These are phyloP conservation scores for Agrochola macilenta DNA, from an alignment of 2,888 invertebrate genomes.

Conservation along the genomic window DNA sequence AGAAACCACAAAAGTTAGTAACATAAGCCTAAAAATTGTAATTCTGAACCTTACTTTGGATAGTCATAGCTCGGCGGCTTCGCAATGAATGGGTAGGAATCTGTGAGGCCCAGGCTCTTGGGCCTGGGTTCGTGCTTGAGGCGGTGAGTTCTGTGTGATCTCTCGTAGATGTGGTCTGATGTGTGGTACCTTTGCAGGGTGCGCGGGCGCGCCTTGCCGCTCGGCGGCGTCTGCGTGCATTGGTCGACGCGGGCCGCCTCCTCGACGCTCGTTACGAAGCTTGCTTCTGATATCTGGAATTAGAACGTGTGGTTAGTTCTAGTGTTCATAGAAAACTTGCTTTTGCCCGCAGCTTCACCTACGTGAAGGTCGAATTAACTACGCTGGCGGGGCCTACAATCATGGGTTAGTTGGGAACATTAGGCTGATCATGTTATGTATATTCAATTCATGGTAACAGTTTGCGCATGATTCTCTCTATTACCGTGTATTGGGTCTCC, in stretches of 20 bases:
- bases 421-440: too few relatives aligned
- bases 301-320: not conserved
- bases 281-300: constrained; percentile 86
- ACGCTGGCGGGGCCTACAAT: not conserved
- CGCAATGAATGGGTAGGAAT: constrained; percentile 83
- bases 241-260: constrained; percentile 85
- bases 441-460: too few relatives aligned
- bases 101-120: constrained; percentile 83
- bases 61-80: constrained; percentile 86
- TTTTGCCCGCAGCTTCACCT: not conserved
- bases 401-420: too few relatives aligned
- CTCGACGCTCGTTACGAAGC: constrained; percentile 88
- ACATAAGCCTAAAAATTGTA: constrained; percentile 56
- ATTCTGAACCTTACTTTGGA: constrained; percentile 80
- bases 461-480: too few relatives aligned
- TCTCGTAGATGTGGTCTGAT: constrained; percentile 87
- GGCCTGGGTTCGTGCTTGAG: constrained; percentile 78
- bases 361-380: not conserved
- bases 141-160: constrained; percentile 75
- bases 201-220: constrained; percentile 86
- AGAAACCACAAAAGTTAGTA: constrained; percentile 64
- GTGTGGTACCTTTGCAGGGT: constrained; percentile 90
- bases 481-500: too few relatives aligned
- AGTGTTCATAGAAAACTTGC: not conserved
- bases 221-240: constrained; percentile 87